Base-by-base conservation (phyloP, 2,113 vertebrate genomes). In the Clarias magur region DNA sequence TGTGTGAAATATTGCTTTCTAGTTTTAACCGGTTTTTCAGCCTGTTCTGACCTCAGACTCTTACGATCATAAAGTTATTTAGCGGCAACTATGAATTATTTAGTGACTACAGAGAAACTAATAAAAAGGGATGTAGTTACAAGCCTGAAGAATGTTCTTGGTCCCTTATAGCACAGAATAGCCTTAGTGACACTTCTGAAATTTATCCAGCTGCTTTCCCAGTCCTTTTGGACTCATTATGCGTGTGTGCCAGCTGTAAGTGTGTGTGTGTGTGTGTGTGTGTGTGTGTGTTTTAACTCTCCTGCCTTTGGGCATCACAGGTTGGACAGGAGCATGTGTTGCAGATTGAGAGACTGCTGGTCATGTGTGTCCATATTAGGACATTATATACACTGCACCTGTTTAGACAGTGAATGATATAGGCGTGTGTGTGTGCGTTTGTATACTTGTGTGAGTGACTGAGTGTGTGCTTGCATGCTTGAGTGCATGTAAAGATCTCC, bases 181-280 rank as follows among this genome's bases (percentile, higher is more conserved):
- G 75, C 72, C 88, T 90, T 87, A 86, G 90, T 88, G 85, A 85
- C 80, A 80, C 60, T 56, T 63, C 79, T 75, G 34, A 89, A 85
- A 83, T 91, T 87, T 91, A 82, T 87, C 67, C 91, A 93, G 91
- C 90, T 93, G 92, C 85, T 80, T 82, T 65, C 73, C 81, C 72
- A 63, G 19, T n/a, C 89, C 85, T 87, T 89, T 73, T 60, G 48
- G 48, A 70, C 76, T 30, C 15, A 21, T 86, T 80, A 57, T 85
- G 62, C 79, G 86, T 12, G 42, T 73, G 56, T 70, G 42, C 88
- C 80, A 88, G 59, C 80, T 88, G 87, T 81, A 70, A 38, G 10
- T 16, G 38, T 73, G 27, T 70, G 30, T 87, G 85, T 11, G n/a
- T 70, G 34, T 65, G n/a, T 88, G 86, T 82, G 65, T 70, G n/a